phyloP scores from a whole-genome alignment of 2,113 vertebrate genomes.

The Phyllostomus hastatus region DNA sequence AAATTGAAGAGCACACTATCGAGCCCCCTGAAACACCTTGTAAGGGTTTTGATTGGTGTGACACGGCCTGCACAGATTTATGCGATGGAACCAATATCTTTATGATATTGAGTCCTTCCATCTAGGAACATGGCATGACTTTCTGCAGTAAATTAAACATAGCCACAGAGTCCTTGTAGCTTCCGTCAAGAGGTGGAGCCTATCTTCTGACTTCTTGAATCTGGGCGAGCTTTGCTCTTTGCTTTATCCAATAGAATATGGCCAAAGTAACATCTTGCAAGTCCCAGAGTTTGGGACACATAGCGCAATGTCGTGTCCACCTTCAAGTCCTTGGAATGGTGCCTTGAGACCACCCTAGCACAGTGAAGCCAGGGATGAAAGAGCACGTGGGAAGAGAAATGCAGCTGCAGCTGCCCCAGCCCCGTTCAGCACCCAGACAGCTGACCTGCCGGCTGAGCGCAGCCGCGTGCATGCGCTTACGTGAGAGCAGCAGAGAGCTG shows the following conservation, averaged over 20 bases:
- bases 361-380: neutral
- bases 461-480: neutral
- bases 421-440: neutral
- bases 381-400: neutral
- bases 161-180: neutral
- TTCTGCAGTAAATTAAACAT: neutral
- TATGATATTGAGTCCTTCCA: neutral
- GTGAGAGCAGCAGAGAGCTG: neutral
- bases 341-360: neutral
- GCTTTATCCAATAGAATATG: neutral
- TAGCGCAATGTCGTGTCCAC: neutral
- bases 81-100: neutral
- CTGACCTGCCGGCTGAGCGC: neutral
- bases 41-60: neutral
- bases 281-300: neutral
- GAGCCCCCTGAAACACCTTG: neutral
- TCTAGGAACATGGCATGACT: neutral
- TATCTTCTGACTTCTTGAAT: neutral
- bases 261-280: neutral
- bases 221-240: neutral
- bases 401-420: neutral
- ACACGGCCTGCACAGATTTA: neutral
- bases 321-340: neutral
- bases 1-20: neutral
- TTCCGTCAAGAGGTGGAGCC: neutral